Evolutionary conservation across 92 coral and sea anemone genomes (phyloP).

Genomic region (Porites rus): DNA sequence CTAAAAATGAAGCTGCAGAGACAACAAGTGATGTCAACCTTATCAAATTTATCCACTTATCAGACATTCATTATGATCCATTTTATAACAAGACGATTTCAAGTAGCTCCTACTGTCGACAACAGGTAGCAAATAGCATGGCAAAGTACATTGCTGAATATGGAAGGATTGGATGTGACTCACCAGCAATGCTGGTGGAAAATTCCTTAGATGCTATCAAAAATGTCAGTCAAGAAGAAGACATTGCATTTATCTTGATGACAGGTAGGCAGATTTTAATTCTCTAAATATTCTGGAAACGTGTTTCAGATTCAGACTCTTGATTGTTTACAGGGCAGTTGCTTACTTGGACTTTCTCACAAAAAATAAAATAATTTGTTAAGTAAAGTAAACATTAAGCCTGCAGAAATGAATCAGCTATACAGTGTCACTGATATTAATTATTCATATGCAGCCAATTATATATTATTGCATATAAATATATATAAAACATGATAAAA

Average conservation of each 20-base stretch:
- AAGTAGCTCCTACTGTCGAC: slow-evolving; percentile 71
- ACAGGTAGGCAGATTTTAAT: slow-evolving; percentile 63
- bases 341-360: too few relatives aligned
- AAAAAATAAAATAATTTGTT: too few relatives aligned
- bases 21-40: neutral
- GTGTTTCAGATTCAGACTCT: too few relatives aligned
- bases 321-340: too few relatives aligned
- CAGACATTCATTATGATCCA: slow-evolving; percentile 89
- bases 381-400: too few relatives aligned
- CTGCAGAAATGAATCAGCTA: too few relatives aligned
- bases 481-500: too few relatives aligned
- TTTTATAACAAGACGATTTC: slow-evolving; percentile 65
- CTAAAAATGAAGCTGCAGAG: neutral
- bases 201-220: slow-evolving; percentile 71
- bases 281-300: neutral
- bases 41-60: slow-evolving; percentile 76
- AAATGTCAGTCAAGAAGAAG: slow-evolving; percentile 44
- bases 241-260: slow-evolving; percentile 71
- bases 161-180: slow-evolving; percentile 91
- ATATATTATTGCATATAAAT: too few relatives aligned
- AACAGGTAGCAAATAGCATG: slow-evolving; percentile 42
- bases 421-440: too few relatives aligned
- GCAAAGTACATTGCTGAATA: slow-evolving; percentile 81
- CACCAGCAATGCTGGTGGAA: slow-evolving; percentile 70
- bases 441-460: too few relatives aligned